Percentiles rank a stretch among this genome's conserved stretches.
These are phyloP conservation scores for Leptobrachium ailaonicum DNA, from an alignment of 2,113 vertebrate species.

Conservation along the genomic window DNA sequence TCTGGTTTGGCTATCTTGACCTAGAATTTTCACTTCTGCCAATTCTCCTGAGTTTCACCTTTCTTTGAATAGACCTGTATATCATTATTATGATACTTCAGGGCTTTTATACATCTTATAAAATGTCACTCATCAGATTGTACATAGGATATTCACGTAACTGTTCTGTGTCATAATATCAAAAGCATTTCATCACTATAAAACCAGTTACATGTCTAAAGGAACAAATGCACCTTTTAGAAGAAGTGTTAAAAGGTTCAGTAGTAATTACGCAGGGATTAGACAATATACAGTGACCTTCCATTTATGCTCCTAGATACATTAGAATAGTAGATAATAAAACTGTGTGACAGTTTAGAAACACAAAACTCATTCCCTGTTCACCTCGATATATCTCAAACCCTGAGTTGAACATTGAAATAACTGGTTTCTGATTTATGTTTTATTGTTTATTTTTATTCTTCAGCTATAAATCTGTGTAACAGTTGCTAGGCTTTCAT, in stretches of 20 bases:
- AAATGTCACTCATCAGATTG: background rate
- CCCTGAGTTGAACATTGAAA: background rate
- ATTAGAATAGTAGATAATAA: background rate
- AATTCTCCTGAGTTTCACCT: too few species aligned
- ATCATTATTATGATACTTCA: too few species aligned
- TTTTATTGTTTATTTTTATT: constrained; percentile 27
- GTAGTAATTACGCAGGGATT: too few species aligned
- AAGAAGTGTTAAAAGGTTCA: background rate
- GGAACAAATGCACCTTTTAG: background rate
- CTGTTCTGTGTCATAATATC: background rate
- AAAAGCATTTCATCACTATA: background rate
- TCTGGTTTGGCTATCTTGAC: too few species aligned
- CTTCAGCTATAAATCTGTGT: constrained; percentile 20
- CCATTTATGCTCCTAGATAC: background rate
- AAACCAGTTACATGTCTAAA: background rate
- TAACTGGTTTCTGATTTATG: constrained; percentile 9
- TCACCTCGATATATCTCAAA: constrained; percentile 1
- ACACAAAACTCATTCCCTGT: background rate
- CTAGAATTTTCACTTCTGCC: too few species aligned
- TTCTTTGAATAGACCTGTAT: too few species aligned
- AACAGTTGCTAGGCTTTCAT: constrained; percentile 24
- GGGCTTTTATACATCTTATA: background rate
- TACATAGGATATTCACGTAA: background rate
- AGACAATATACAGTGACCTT: background rate
- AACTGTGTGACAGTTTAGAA: background rate